A percentile compares a stretch with the other conserved stretches of the same genome.
Evolutionary conservation across 2,888 invertebrate species (phyloP).

Genomic region (Amphipoea oculea): DNA sequence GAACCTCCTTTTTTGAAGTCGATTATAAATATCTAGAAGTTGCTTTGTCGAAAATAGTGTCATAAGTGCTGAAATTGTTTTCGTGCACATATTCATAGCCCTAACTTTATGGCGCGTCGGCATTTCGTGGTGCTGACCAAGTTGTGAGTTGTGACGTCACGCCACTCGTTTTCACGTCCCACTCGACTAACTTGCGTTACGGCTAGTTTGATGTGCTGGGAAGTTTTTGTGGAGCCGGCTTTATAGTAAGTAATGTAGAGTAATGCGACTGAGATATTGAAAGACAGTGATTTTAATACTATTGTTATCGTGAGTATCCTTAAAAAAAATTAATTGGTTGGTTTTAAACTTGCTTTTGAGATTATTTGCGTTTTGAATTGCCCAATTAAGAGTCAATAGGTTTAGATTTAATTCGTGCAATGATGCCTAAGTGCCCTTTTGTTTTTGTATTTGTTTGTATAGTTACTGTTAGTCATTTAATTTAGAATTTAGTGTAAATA

Average conservation of each 20-base stretch:
- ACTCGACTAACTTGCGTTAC: background rate
- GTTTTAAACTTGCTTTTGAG: no score
- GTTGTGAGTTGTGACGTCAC: conserved; percentile 43
- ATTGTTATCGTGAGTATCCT: background rate
- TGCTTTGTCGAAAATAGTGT: background rate
- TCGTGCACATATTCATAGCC: conserved; percentile 8
- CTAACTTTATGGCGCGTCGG: conserved; percentile 3
- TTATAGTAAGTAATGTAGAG: background rate
- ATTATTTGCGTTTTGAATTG: background rate
- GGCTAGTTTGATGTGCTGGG: conserved; percentile 22
- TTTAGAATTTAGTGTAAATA: background rate
- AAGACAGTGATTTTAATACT: background rate
- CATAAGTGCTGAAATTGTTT: background rate
- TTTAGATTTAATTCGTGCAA: background rate
- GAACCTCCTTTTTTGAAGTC: no score
- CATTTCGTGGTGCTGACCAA: conserved; percentile 19
- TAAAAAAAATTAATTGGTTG: background rate
- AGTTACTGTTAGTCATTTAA: background rate
- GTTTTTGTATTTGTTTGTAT: no score
- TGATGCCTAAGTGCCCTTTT: background rate
- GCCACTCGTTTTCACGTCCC: conserved; percentile 36
- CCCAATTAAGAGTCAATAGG: background rate
- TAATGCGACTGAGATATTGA: conserved; percentile 8
- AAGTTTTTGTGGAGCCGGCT: conserved; percentile 18
- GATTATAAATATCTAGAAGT: background rate